These are phyloP conservation scores for Lycocorax pyrrhopterus DNA, from an alignment of 2,113 vertebrate genomes.

Conservation along the genomic window DNA sequence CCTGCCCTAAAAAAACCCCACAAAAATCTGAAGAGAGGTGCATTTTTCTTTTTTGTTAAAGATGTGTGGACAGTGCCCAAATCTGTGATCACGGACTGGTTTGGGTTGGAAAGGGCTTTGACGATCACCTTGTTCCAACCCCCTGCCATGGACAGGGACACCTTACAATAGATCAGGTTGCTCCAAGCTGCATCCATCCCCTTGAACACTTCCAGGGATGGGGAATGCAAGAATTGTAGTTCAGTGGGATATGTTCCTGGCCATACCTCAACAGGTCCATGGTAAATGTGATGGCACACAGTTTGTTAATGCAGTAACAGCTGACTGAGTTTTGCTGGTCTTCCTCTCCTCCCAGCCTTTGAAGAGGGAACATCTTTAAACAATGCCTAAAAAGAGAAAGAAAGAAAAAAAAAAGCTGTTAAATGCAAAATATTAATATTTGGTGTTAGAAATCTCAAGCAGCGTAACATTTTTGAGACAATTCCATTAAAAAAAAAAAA, in stretches of 20 bases:
- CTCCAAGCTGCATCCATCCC: background rate
- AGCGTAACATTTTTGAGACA: background rate
- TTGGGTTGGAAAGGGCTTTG: background rate
- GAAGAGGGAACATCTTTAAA: background rate
- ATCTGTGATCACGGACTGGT: background rate
- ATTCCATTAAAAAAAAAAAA: background rate
- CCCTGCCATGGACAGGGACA: background rate
- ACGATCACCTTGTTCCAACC: background rate
- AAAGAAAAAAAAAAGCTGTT: background rate
- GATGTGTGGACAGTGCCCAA: accelerated
- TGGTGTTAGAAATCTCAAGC: background rate
- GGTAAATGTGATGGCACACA: background rate
- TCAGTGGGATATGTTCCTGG: background rate
- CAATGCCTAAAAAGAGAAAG: background rate
- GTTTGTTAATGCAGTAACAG: background rate
- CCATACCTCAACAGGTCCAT: no score
- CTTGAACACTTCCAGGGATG: background rate
- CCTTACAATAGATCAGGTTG: background rate
- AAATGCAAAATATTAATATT: background rate
- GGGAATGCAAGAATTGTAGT: background rate
- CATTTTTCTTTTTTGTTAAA: background rate
- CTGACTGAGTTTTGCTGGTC: background rate
- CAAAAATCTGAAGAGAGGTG: background rate
- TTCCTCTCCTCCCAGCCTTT: background rate
- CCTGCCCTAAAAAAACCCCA: accelerated